Evolutionary conservation across 2,113 vertebrate species (phyloP), one percentile per base, ranked within the genome.

Genomic region (Azemiops feae): DNA sequence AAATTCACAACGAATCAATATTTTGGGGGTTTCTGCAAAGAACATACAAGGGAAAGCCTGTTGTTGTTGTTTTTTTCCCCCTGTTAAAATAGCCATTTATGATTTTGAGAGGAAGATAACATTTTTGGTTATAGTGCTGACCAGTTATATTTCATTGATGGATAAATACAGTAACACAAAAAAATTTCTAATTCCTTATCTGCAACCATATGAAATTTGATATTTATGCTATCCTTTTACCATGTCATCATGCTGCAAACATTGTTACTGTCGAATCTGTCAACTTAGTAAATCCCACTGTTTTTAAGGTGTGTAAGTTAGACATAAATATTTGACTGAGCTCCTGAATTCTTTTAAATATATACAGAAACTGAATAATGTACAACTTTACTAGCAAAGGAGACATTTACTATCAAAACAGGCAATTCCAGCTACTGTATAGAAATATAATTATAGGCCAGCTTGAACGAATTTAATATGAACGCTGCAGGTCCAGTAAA

Each of bases 311-410:
- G 96, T 97, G 95, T 93, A 93, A 94, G 45, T 30, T 92, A 95
- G 94, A 93, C 91, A 91, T 96, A 96, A 96, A 96, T 95, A 96
- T 97, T 97, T 97, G 94, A 92, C 95, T 96, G 95, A 97, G 94
- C 89, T 96, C 88, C 94, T 6, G 45, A 92, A 89, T 96, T 95
- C 93, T 94, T 89, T 90, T 94, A n/a, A 14, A 45, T 89, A 93
- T 95, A 94, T 90, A 92, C 85, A 92, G 94, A 95, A 95, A 92
- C 94, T 92, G 60, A 95, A 94, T 96, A 97, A 96, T 93, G 95
- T 94, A 1, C 53, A 94, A 87, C 92, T 1, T 91, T 93, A 96
- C 91, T 96, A 94, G 88, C 0, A 0, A 89, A 93, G 85, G 91
- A 88, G 92, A 25, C 4, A 58, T 1, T 91, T 93, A 96, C 90